These are phyloP conservation scores for Microcebus tavaratra DNA, from an alignment of 2,113 vertebrate species.

Conservation along the genomic window DNA sequence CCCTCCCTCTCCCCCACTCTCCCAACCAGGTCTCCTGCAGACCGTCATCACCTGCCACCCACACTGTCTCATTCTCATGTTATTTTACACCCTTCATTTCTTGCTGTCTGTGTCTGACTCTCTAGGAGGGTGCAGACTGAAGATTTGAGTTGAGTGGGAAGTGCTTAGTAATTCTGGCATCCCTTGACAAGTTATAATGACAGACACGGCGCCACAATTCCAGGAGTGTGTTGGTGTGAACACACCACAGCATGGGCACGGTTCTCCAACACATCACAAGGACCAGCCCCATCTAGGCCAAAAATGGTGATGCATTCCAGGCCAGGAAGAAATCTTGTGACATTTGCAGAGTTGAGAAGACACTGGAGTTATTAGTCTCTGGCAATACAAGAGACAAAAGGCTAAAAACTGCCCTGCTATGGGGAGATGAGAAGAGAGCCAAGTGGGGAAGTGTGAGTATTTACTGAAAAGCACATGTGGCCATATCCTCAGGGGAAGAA, in stretches of 20 bases:
- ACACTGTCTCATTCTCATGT: background rate
- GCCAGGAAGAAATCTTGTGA: background rate
- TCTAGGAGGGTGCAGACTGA: background rate
- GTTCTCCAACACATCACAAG: background rate
- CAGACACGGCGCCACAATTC: background rate
- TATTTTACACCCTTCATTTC: background rate
- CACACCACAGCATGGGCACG: background rate
- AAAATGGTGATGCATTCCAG: background rate
- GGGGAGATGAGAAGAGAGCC: background rate
- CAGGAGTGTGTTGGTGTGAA: background rate
- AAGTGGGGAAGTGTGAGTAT: background rate
- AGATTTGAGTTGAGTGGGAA: background rate
- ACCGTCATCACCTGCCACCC: background rate
- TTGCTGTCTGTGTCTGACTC: background rate
- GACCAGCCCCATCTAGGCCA: background rate
- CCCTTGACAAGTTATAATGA: background rate
- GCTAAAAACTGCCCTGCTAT: background rate
- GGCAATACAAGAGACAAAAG: background rate
- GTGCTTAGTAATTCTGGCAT: background rate
- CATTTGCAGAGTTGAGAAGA: background rate
- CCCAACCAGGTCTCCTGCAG: background rate
- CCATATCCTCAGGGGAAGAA: background rate
- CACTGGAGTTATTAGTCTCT: background rate
- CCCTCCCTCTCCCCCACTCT: background rate
- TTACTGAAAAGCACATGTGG: background rate